Evolutionary conservation across 2,888 invertebrate genomes (phyloP).

Genomic region (Nomada fucata): DNA sequence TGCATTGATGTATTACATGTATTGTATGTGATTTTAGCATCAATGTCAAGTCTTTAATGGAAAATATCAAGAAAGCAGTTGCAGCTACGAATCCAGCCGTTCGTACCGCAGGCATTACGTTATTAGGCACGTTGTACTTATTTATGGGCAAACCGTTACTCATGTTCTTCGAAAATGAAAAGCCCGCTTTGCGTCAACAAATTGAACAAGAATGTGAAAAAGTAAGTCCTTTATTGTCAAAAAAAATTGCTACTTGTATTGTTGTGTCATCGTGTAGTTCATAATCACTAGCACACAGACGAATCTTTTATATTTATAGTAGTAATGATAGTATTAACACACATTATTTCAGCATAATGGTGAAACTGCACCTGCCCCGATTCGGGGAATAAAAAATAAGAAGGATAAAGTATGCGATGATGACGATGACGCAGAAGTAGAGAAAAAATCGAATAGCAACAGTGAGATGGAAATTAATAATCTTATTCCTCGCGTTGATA

Average conservation of each 20-base stretch:
- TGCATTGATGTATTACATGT: conserved; percentile 10
- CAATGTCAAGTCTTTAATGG: conserved; percentile 90
- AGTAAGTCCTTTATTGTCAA: conserved; percentile 83
- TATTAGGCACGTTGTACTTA: conserved; percentile 91
- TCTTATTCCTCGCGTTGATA: conserved; percentile 91
- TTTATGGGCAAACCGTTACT: conserved; percentile 92
- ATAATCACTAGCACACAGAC: too few species aligned
- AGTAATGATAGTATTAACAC: conserved; percentile 1
- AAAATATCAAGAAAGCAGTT: conserved; percentile 92
- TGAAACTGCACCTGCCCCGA: conserved; percentile 74
- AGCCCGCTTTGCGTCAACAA: conserved; percentile 92
- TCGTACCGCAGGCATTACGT: conserved; percentile 90
- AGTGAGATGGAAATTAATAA: conserved; percentile 86
- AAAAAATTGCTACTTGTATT: too few species aligned
- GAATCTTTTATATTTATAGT: neutral
- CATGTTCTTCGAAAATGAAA: conserved; percentile 94
- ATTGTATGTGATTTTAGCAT: conserved; percentile 82
- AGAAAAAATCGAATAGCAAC: conserved; percentile 84
- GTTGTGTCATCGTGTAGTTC: too few species aligned
- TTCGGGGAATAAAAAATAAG: conserved; percentile 74
- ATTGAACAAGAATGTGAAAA: conserved; percentile 95
- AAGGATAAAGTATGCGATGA: conserved; percentile 73
- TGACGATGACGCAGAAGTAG: conserved; percentile 84
- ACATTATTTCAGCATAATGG: conserved; percentile 68
- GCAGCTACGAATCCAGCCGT: conserved; percentile 94